Evolutionary conservation across 2,113 vertebrate species (phyloP), one percentile per base, ranked within the genome.

Genomic region (Ammodytes dubius): DNA sequence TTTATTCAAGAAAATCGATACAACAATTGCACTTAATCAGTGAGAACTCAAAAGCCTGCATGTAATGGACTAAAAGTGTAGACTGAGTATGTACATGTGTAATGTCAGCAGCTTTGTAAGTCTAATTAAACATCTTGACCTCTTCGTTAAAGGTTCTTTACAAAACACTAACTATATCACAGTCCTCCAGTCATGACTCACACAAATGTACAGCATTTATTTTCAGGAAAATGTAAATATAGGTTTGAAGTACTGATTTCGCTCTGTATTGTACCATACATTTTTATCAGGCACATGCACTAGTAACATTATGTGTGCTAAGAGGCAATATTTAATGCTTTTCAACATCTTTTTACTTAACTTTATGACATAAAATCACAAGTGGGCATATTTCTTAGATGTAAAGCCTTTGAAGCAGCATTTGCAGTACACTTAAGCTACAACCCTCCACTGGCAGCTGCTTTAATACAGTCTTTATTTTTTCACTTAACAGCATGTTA

Each of bases 321-420:
- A 61, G n/a, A 53, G 12, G 49, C 40, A 66, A 13, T 67, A 14
- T 69, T 85, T 79, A 19, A 60, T 82, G 40, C 46, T 42, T 43
- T 59, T 74, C 37, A 50, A 53, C 42, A 58, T 52, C 12, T 79
- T 70, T 72, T 75, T 54, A 10, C 60, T 71, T 27, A 27, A 27
- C 27, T 1, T 42, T 39, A 58, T 7, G 42, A 46, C 8, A 53
- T 39, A 77, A 74, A 15, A 42, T 58, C n/a, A 9, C 0, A 40
- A 19, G 47, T 53, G 49, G 6, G 10, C 45, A 69, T 64, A 54
- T 60, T 71, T 71, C 13, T 50, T 5, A 17, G 74, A 76, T 72
- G 27, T 61, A 74, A 78, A 57, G 52, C n/a, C 8, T 80, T 84
- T 82, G 56, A 77, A 66, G 79, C 13, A 5, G 10, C 54, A 60